Conservation (phyloP, 2,797 vertebrate genomes). For the Diglossa cyanea region DNA sequence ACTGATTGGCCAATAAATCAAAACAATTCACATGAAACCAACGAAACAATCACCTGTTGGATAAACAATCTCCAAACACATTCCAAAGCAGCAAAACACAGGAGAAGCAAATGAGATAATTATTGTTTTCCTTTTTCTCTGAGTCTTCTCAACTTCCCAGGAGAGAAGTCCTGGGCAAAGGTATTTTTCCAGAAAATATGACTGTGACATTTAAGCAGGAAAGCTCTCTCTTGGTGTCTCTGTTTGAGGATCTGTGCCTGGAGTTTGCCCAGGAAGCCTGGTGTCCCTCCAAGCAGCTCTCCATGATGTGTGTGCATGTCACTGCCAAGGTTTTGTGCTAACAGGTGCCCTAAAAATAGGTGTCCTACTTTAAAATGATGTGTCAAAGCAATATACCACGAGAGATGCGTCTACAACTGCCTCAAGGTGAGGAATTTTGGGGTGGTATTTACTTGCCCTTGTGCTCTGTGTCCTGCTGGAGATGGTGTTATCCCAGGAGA, state of each 20-base stretch:
- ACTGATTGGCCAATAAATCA: too few species aligned
- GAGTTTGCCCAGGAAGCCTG: background rate
- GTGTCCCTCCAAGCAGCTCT: background rate
- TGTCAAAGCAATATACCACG: background rate
- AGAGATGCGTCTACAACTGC: rapidly evolving
- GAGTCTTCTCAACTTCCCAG: too few species aligned
- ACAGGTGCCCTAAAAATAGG: background rate
- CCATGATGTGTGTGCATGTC: rapidly evolving
- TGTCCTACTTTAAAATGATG: background rate
- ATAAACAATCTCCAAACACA: too few species aligned
- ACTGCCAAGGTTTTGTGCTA: background rate
- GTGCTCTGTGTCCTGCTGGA: background rate
- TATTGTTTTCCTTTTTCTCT: too few species aligned
- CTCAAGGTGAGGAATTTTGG: background rate
- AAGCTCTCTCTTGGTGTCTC: background rate
- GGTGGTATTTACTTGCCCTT: background rate
- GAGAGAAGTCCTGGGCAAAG: too few species aligned
- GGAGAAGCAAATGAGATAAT: too few species aligned
- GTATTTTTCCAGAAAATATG: too few species aligned
- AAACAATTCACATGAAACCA: too few species aligned
- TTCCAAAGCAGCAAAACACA: too few species aligned
- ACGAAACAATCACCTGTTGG: too few species aligned
- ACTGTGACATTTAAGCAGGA: background rate
- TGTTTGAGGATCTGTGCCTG: background rate
- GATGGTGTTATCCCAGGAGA: background rate